These are phyloP conservation scores for Mongoloraphidia duomilia DNA, from an alignment of 2,888 invertebrate genomes.

Conservation along the genomic window DNA sequence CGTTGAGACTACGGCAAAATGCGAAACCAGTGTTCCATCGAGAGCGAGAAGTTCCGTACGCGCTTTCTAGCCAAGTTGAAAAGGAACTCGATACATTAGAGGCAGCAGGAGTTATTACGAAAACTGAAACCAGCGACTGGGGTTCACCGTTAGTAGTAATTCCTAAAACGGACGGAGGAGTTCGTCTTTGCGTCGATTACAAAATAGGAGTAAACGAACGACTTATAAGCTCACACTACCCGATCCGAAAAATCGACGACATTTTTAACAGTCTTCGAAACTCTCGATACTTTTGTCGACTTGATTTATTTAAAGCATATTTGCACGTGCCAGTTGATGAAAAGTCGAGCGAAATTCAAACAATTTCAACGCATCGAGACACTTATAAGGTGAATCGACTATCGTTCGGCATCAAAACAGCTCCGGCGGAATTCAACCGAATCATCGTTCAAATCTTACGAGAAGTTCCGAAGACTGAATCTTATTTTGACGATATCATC, in stretches of 20 bases:
- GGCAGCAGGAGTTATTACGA: no score
- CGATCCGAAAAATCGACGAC: constrained; percentile 13
- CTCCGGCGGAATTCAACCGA: constrained; percentile 15
- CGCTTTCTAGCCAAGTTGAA: no score
- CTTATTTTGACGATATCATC: constrained; percentile 15
- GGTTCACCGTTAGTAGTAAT: no score
- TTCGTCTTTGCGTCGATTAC: constrained; percentile 12
- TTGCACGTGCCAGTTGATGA: constrained; percentile 15
- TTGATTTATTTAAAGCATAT: constrained; percentile 19
- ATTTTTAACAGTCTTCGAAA: constrained; percentile 15
- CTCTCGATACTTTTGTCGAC: constrained; percentile 16
- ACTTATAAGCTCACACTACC: constrained; percentile 13
- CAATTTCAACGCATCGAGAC: constrained; percentile 16
- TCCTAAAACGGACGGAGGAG: constrained; percentile 1
- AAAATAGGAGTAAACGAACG: constrained; percentile 15
- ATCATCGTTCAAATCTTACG: constrained; percentile 13
- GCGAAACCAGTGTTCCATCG: no score
- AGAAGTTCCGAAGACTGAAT: constrained; percentile 9
- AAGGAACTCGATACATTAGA: no score
- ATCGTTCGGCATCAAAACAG: constrained; percentile 15
- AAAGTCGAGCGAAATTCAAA: constrained; percentile 12
- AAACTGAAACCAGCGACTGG: no score
- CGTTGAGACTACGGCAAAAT: no score
- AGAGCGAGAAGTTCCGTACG: no score
- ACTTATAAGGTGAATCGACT: constrained; percentile 15